Evolutionary conservation across 2,113 vertebrate genomes (phyloP), one percentile per base, ranked within the genome.

Genomic region (Xyrauchen texanus): DNA sequence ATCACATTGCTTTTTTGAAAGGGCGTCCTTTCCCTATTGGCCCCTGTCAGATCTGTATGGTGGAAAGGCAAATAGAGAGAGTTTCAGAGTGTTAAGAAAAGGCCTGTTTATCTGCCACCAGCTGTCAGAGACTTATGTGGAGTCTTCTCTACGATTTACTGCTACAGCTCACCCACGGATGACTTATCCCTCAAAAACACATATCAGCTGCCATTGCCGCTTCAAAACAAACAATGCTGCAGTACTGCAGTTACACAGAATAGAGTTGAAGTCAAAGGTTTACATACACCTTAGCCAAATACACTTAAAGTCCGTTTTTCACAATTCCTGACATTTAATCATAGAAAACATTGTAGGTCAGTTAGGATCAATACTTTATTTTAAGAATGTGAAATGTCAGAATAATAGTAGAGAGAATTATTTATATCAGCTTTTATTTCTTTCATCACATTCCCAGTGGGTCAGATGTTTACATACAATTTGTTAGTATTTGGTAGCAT

Each of bases 61-160:
- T 10, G 77, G 66, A 79, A 46, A 74, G 64, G 69, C 21, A 75
- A 58, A 69, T 6, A 64, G n/a, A 53, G 44, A 16, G 57, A 49
- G 58, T 45, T 46, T 76, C 46, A 52, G 21, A 46, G 47, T 5
- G 62, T 57, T 72, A 87, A 88, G 85, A 44, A 88, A 89, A 90
- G 88, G 84, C 79, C 84, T 88, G 86, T 91, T 91, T 83, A 90
- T 90, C 84, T 84, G 76, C 78, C 70, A 86, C 88, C 88, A 92
- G 90, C 89, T 91, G 90, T 87, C 85, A 79, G 79, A 72, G 86
- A 63, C 85, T 88, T 84, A 85, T 66, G 86, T 84, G 85, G 82
- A 16, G 53, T 47, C 58, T 8, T 7, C 84, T 16, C 69, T 57
- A 57, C 78, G 76, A 21, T 63, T 53, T 55, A 55, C n/a, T 13